Evolutionary conservation across 2,888 invertebrate species (phyloP).

Genomic region (Drosophila lacicola): DNA sequence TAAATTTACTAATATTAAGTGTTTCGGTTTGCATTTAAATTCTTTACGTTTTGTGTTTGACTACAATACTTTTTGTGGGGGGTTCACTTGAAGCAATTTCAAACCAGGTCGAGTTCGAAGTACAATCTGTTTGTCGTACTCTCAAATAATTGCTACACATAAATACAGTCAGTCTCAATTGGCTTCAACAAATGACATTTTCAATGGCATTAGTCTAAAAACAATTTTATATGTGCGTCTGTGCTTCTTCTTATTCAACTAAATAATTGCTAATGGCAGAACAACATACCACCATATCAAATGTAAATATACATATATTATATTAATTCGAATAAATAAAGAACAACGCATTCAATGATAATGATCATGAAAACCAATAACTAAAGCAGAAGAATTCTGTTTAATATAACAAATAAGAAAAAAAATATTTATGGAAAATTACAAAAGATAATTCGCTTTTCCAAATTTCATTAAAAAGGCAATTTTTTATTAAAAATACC

Average conservation of each 20-base stretch:
- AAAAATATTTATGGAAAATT: conserved; percentile 4
- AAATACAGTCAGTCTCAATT: conserved; percentile 80
- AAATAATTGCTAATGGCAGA: conserved; percentile 10
- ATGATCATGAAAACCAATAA: conserved; percentile 10
- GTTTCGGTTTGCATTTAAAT: conserved; percentile 55
- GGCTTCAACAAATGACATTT: conserved; percentile 77
- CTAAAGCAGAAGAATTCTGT: background rate
- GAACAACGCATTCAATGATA: conserved; percentile 1
- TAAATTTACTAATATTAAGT: conserved; percentile 62
- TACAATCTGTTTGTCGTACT: conserved; percentile 24
- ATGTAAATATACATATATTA: background rate
- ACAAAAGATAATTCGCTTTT: conserved; percentile 18
- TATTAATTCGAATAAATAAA: background rate
- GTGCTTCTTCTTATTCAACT: conserved; percentile 27
- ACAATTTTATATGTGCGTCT: conserved; percentile 71
- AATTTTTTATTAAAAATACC: no score
- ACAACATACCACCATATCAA: background rate
- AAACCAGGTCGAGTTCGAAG: conserved; percentile 52
- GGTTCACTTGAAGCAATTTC: conserved; percentile 58
- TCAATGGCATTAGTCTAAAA: conserved; percentile 75
- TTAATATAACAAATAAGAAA: background rate
- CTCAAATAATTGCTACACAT: conserved; percentile 68
- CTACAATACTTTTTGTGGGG: conserved; percentile 50
- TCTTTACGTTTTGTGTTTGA: conserved; percentile 40
- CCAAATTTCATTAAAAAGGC: no score